Conservation (phyloP, 2,797 vertebrate genomes). For the Avahi laniger region DNA sequence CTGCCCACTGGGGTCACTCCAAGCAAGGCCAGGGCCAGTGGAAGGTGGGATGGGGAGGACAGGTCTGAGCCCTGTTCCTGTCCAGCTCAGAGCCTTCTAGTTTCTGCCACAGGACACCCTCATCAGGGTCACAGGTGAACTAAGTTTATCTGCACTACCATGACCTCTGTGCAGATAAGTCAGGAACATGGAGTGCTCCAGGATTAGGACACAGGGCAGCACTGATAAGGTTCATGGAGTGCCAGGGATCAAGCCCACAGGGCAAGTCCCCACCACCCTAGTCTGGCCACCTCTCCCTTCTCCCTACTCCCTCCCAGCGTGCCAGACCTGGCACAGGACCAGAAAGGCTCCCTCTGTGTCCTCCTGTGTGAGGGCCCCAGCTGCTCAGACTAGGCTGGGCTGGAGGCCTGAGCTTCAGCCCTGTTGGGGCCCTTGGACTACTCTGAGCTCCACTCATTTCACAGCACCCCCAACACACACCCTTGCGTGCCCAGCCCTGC, state of each 20-base stretch:
- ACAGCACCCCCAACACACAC: background rate
- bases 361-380: background rate
- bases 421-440: background rate
- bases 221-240: conserved; percentile 5
- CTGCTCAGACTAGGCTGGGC: background rate
- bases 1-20: background rate
- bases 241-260: background rate
- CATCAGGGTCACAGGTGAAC: background rate
- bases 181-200: background rate
- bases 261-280: background rate
- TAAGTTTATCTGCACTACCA: background rate
- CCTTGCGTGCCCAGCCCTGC: background rate
- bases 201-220: background rate
- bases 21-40: background rate
- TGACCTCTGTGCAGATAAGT: background rate
- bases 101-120: background rate
- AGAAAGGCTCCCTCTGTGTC: background rate
- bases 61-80: background rate
- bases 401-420: background rate
- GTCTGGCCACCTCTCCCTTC: background rate
- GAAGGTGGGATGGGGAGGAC: background rate
- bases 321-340: background rate
- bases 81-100: background rate
- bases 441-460: background rate
- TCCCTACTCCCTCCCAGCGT: background rate